Conservation (phyloP, 2,888 invertebrate genomes). For the Trissolcus japonicus region DNA sequence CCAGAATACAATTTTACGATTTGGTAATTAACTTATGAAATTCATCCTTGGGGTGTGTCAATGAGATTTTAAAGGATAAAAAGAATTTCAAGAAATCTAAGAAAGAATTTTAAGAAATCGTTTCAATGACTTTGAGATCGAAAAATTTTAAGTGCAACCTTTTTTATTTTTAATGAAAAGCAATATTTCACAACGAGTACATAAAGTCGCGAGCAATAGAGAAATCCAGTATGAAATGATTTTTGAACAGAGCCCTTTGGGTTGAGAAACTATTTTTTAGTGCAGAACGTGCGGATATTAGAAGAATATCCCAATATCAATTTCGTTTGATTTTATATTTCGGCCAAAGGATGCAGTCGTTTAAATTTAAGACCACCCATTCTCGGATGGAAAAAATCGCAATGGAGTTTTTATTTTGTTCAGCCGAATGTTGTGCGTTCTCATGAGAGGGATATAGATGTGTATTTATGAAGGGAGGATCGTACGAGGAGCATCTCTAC, state of each 20-base stretch:
- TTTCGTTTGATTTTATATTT: conserved; percentile 19
- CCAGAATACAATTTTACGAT: conserved; percentile 12
- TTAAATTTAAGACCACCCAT: conserved; percentile 74
- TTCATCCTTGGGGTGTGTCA: conserved; percentile 6
- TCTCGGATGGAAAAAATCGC: conserved; percentile 67
- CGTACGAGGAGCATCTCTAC: conserved; percentile 56
- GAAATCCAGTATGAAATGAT: no score
- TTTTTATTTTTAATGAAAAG: no score
- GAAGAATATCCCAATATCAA: no score
- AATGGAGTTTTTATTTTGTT: conserved; percentile 72
- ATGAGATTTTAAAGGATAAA: neutral
- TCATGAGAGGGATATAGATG: conserved; percentile 47
- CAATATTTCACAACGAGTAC: no score
- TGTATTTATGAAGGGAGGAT: conserved; percentile 52
- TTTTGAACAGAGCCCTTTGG: no score
- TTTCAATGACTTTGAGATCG: no score
- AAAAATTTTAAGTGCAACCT: no score
- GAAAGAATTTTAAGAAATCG: no score
- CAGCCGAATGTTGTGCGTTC: conserved; percentile 50
- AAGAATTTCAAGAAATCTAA: neutral
- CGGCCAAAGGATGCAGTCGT: conserved; percentile 61
- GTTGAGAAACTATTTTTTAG: no score
- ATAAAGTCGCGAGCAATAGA: no score
- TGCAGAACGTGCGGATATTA: no score
- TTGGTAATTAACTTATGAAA: conserved; percentile 21